These are phyloP conservation scores for Apus apus DNA, from an alignment of 2,113 vertebrate species.

Conservation along the genomic window DNA sequence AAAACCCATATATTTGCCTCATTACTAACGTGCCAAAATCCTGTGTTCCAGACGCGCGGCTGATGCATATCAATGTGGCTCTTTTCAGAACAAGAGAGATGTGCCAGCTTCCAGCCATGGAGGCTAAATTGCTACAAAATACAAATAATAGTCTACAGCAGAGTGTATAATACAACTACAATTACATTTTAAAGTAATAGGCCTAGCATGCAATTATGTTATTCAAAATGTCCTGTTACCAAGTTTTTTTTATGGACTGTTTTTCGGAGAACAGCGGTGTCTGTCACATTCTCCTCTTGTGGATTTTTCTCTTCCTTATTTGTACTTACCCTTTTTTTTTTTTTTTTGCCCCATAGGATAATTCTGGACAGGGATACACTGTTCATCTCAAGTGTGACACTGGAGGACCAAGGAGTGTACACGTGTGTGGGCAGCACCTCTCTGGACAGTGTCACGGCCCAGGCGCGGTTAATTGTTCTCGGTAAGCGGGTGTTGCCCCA, in stretches of 20 bases:
- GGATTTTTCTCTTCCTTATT: background rate
- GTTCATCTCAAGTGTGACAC: slow-evolving; percentile 84
- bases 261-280: fast-evolving
- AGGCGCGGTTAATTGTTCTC: slow-evolving; percentile 80
- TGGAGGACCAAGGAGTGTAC: slow-evolving; percentile 86
- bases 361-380: slow-evolving; percentile 82
- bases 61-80: background rate
- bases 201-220: background rate
- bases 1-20: background rate
- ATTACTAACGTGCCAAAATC: background rate
- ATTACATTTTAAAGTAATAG: background rate
- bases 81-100: background rate
- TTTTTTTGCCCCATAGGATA: slow-evolving; percentile 33
- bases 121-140: background rate
- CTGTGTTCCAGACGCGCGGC: background rate
- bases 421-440: slow-evolving; percentile 83
- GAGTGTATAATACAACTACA: background rate
- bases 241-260: background rate
- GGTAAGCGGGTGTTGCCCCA: slow-evolving; percentile 73
- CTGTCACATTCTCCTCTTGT: background rate
- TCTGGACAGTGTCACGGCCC: slow-evolving; percentile 77
- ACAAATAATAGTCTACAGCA: background rate
- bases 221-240: background rate
- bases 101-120: background rate
- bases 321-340: background rate